Percentiles rank a stretch among this genome's conserved stretches.
These are phyloP conservation scores for Dichetophora obliterata DNA, from an alignment of 2,888 invertebrate genomes.

Conservation along the genomic window DNA sequence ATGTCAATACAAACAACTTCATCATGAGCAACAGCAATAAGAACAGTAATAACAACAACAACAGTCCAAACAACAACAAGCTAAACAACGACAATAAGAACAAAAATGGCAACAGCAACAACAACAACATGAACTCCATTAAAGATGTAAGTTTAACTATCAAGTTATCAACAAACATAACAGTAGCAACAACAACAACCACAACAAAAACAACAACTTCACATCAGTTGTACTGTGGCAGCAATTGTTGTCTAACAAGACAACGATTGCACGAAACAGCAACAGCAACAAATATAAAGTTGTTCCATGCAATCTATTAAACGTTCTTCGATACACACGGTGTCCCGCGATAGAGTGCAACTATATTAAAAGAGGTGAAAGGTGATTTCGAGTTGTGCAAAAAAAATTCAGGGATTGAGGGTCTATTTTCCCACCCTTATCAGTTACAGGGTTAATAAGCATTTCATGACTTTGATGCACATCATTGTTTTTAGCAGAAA, in stretches of 20 bases:
- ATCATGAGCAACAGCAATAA: conserved; percentile 64
- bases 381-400: too few species aligned
- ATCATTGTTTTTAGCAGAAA: too few species aligned
- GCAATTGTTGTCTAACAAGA: neutral
- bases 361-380: too few species aligned
- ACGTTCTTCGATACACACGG: too few species aligned
- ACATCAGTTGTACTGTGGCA: neutral
- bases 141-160: conserved; percentile 63
- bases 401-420: too few species aligned
- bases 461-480: too few species aligned
- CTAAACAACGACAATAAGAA: conserved; percentile 67
- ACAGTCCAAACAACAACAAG: conserved; percentile 62
- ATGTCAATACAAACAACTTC: conserved; percentile 62
- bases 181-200: too few species aligned
- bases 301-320: neutral
- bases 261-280: neutral
- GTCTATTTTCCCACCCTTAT: too few species aligned
- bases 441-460: too few species aligned
- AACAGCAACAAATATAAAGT: neutral
- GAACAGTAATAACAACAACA: conserved; percentile 57
- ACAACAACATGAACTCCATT: conserved; percentile 65
- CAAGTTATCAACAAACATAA: neutral
- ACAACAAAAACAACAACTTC: neutral
- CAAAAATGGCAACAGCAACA: conserved; percentile 50
- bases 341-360: too few species aligned